Conservation (phyloP, 2,888 invertebrate genomes). For the Chalcis sispes region DNA sequence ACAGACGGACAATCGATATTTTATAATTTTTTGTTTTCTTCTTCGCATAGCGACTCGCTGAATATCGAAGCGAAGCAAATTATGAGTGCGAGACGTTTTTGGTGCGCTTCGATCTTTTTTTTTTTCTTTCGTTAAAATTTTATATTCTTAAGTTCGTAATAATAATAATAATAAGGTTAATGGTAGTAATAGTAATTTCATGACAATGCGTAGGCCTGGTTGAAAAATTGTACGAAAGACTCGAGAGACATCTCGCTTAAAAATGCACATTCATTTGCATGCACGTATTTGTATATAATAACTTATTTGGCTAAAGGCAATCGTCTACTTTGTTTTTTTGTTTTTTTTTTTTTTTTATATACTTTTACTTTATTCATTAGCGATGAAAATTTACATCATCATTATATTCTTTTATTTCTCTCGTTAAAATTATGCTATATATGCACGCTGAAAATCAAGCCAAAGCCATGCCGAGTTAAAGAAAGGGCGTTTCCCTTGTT, state of each 20-base stretch:
- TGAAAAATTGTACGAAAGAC: conserved; percentile 51
- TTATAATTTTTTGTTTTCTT: background rate
- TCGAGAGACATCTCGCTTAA: conserved; percentile 36
- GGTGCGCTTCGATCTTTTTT: conserved; percentile 44
- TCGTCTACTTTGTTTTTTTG: conserved; percentile 40
- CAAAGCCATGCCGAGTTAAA: background rate
- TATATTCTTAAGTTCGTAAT: background rate
- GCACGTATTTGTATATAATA: conserved; percentile 9
- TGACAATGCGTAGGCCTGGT: conserved; percentile 40
- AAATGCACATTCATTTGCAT: conserved; percentile 22
- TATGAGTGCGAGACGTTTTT: background rate
- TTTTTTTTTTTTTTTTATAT: background rate
- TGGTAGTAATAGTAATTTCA: background rate
- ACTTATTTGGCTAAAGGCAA: conserved; percentile 51
- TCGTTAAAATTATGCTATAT: background rate
- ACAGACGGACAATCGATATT: too few species aligned
- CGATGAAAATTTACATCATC: background rate
- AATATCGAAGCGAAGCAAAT: conserved; percentile 11
- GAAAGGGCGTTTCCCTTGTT: conserved; percentile 29
- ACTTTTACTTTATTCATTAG: background rate
- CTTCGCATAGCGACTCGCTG: conserved; percentile 1
- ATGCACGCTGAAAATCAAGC: background rate
- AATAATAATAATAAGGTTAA: background rate
- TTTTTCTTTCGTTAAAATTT: conserved; percentile 10
- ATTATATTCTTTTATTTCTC: background rate